Conservation (phyloP, 2,113 vertebrate genomes). For the Chunga burmeisteri region DNA sequence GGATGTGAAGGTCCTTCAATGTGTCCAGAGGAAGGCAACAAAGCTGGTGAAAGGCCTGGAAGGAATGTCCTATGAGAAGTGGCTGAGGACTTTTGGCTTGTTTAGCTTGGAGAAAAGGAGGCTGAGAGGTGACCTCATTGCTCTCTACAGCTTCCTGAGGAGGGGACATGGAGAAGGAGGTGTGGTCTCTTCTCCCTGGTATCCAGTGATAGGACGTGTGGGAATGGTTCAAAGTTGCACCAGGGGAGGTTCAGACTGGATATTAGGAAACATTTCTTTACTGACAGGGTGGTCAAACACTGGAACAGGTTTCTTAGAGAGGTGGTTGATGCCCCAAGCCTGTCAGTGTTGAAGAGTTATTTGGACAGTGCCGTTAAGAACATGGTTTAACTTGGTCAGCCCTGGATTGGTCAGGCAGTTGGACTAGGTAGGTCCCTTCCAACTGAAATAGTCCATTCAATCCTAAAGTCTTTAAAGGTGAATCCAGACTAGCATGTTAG, state of each 20-base stretch:
- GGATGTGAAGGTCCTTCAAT: too few species aligned
- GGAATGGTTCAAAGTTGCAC: not conserved
- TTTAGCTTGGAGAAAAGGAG: too few species aligned
- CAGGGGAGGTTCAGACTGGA: rapidly evolving
- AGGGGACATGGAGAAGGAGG: rapidly evolving
- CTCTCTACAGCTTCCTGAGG: not conserved
- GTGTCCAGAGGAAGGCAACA: not conserved
- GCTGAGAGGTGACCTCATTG: too few species aligned
- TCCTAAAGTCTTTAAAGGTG: not conserved
- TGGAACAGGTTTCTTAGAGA: not conserved
- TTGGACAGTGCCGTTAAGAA: not conserved
- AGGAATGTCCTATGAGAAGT: too few species aligned
- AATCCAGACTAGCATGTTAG: not conserved
- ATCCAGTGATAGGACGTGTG: rapidly evolving
- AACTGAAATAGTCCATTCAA: not conserved
- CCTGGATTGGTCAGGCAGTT: not conserved
- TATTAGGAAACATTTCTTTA: not conserved
- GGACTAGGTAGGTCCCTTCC: not conserved
- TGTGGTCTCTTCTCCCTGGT: not conserved
- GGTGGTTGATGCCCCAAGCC: not conserved
- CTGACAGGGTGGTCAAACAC: not conserved
- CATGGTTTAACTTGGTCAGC: not conserved
- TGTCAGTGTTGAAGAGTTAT: rapidly evolving
- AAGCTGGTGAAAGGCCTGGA: not conserved
- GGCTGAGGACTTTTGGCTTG: too few species aligned